phyloP scores from a whole-genome alignment of 2,113 vertebrate species.

The Enhydra lutris region DNA sequence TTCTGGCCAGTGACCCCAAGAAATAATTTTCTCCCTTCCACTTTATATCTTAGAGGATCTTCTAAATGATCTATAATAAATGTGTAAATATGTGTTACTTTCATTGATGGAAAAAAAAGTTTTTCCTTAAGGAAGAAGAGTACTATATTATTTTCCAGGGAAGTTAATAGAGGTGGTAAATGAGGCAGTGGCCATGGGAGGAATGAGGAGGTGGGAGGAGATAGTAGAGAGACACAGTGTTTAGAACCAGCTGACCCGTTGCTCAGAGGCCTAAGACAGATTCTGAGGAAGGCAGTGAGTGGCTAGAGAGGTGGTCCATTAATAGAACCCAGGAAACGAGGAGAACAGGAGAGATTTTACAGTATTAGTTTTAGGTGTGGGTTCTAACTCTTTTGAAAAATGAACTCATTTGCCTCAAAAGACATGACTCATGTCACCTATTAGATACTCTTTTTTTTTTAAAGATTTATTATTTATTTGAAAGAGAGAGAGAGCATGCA shows the following conservation, averaged over 20 bases:
- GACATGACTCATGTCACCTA: background rate
- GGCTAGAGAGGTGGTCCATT: accelerated
- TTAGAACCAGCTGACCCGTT: accelerated
- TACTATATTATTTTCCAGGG: background rate
- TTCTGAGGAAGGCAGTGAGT: background rate
- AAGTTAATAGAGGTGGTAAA: background rate
- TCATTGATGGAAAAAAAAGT: background rate
- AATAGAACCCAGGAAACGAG: background rate
- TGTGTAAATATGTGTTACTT: background rate
- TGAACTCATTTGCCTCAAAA: background rate
- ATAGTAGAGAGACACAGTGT: too few species aligned
- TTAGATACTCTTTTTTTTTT: background rate
- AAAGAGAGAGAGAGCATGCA: background rate
- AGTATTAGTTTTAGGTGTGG: background rate
- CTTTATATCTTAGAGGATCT: background rate
- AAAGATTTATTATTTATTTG: background rate
- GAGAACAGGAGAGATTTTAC: background rate
- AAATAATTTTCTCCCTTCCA: background rate
- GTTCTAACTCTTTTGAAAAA: background rate
- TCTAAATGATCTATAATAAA: background rate
- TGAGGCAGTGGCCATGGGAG: background rate
- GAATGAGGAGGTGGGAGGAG: background rate
- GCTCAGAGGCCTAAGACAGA: background rate
- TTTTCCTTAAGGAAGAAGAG: background rate
- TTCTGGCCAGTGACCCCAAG: background rate